Evolutionary conservation across 2,113 vertebrate genomes (phyloP).

Genomic region (Otolemur garnettii): DNA sequence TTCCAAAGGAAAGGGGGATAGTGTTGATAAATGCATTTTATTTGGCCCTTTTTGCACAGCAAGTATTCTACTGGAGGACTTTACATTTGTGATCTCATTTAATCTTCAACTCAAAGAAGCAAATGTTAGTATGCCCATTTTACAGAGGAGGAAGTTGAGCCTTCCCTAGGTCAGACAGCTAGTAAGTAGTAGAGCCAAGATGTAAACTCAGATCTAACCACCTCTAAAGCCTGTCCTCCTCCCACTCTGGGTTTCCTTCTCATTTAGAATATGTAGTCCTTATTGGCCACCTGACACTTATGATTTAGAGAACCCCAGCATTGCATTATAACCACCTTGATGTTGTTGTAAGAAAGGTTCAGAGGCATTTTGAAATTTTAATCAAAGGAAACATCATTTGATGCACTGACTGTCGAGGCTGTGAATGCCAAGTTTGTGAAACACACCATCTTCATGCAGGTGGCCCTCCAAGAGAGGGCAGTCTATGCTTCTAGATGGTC

Average conservation of each 20-base stretch:
- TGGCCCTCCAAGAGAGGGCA: conserved; percentile 66
- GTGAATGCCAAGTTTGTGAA: background rate
- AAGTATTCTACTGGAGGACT: background rate
- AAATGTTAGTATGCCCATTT: background rate
- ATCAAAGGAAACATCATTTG: background rate
- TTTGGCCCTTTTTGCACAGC: background rate
- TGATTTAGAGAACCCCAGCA: background rate
- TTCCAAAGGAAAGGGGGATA: background rate
- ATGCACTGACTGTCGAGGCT: background rate
- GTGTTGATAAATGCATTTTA: background rate
- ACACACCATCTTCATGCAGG: background rate
- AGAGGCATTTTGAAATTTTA: conserved; percentile 4
- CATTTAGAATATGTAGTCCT: background rate
- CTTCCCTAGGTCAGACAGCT: background rate
- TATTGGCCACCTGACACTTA: background rate
- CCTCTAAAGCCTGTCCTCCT: background rate
- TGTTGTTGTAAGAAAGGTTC: background rate
- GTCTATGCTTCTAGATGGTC: conserved; percentile 43
- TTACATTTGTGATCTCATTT: background rate
- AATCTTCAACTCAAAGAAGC: background rate
- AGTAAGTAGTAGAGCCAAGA: background rate
- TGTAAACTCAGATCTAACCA: background rate
- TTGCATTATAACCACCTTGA: background rate
- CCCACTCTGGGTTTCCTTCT: background rate
- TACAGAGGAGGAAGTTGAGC: background rate